Evolutionary conservation across 1,140 invertebrate species (phyloP).

Genomic region (Vanessa tameamea): DNA sequence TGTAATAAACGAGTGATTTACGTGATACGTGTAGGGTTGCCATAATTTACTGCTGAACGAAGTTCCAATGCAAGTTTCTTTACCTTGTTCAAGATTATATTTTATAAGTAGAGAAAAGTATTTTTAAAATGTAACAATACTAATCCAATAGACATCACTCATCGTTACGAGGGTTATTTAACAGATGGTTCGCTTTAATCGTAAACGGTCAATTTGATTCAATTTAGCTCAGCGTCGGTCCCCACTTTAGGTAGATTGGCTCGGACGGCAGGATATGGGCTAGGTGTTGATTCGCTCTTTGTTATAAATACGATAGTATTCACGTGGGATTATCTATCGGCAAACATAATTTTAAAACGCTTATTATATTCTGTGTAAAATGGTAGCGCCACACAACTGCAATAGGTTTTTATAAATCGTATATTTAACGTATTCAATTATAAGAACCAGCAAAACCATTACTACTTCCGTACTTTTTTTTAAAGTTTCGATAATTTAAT

Average conservation of each 20-base stretch:
- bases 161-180: constrained; percentile 51
- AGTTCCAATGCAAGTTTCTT: too few relatives aligned
- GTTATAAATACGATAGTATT: constrained; percentile 24
- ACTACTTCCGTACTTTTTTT: too few relatives aligned
- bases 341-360: not conserved
- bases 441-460: too few relatives aligned
- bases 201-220: constrained; percentile 60
- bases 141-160: constrained; percentile 50
- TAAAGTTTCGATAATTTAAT: too few relatives aligned
- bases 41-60: too few relatives aligned
- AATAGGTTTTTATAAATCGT: too few relatives aligned
- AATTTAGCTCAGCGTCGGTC: constrained; percentile 46
- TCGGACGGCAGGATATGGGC: constrained; percentile 50
- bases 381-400: too few relatives aligned
- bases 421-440: too few relatives aligned
- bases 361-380: not conserved
- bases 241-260: constrained; percentile 56
- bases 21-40: too few relatives aligned
- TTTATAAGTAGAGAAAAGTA: not conserved
- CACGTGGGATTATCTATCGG: constrained; percentile 3
- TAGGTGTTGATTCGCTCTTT: constrained; percentile 46
- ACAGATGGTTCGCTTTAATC: constrained; percentile 48
- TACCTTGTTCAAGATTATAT: not conserved
- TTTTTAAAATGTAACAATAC: constrained; percentile 26
- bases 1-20: too few relatives aligned